phyloP scores from a whole-genome alignment of 2,113 vertebrate species.

The Phylloscopus whistleri region DNA sequence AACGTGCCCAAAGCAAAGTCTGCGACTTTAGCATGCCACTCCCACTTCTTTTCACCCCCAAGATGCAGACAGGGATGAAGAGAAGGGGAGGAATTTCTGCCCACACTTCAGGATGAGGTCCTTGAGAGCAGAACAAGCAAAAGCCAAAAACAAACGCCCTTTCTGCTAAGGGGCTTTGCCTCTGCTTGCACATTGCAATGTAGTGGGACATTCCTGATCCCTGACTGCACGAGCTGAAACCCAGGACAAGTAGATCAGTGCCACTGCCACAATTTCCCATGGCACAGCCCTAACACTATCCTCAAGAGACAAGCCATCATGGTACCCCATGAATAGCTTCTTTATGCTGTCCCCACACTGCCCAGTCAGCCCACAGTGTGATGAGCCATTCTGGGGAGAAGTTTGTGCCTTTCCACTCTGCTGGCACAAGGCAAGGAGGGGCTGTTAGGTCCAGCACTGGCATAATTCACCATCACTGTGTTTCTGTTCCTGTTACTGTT shows the following conservation, averaged over 20 bases:
- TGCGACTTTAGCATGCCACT: rapidly evolving
- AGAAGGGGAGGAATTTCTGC: not conserved
- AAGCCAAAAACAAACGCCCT: not conserved
- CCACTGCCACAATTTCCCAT: not conserved
- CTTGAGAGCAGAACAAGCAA: not conserved
- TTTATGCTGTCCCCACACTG: not conserved
- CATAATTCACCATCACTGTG: rapidly evolving
- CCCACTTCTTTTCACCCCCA: not conserved
- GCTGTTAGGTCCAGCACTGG: not conserved
- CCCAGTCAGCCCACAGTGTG: not conserved
- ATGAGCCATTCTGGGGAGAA: not conserved
- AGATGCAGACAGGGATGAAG: not conserved
- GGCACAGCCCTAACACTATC: not conserved
- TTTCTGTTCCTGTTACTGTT: not conserved
- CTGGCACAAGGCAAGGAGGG: not conserved
- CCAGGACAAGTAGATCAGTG: not conserved
- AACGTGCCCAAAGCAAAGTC: not conserved
- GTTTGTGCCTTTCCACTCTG: not conserved
- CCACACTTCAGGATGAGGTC: not conserved
- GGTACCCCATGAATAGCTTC: not conserved
- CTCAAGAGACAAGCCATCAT: not conserved
- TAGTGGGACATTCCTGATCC: not conserved
- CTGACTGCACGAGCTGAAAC: not conserved
- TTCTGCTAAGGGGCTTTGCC: not conserved
- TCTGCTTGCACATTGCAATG: not conserved